Evolutionary conservation across 2,113 vertebrate species (phyloP).

Genomic region (Xenopus laevis): DNA sequence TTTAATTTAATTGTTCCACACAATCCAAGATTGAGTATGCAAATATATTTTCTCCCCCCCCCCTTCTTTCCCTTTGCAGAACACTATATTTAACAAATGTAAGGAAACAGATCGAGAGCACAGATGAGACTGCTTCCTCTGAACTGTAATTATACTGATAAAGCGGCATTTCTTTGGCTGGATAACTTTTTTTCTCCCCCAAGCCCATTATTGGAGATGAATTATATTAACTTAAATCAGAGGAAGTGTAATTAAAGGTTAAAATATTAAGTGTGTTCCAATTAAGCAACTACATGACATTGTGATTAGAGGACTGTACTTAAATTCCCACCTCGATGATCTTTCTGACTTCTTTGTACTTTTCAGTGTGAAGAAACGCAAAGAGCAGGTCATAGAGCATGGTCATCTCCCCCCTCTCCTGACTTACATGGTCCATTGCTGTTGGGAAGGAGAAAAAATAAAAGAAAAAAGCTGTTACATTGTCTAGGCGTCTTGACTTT

Average conservation of each 20-base stretch:
- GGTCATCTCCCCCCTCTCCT: constrained; percentile 83
- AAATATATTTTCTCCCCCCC: constrained; percentile 65
- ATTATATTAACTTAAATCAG: constrained; percentile 70
- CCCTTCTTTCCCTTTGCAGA: constrained; percentile 26
- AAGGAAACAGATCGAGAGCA: constrained; percentile 64
- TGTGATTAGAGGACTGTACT: constrained; percentile 56
- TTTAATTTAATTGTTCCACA: constrained; percentile 78
- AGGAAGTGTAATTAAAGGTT: constrained; percentile 70
- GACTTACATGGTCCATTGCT: constrained; percentile 87
- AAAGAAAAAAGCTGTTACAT: background rate
- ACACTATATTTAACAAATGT: constrained; percentile 60
- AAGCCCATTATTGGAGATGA: constrained; percentile 56
- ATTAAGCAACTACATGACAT: constrained; percentile 71
- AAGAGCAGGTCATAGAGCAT: constrained; percentile 93
- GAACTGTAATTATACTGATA: constrained; percentile 64
- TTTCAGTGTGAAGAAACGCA: constrained; percentile 84
- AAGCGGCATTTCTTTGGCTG: constrained; percentile 45
- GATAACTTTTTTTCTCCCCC: constrained; percentile 21
- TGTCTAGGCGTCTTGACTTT: too few species aligned
- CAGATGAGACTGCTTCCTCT: constrained; percentile 52
- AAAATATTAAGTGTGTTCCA: constrained; percentile 66
- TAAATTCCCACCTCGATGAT: constrained; percentile 86
- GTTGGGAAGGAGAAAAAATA: constrained; percentile 33
- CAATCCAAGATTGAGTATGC: constrained; percentile 75
- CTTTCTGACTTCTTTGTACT: constrained; percentile 89